phyloP scores from a whole-genome alignment of 2,888 invertebrate species.

The Perdita meconis region DNA sequence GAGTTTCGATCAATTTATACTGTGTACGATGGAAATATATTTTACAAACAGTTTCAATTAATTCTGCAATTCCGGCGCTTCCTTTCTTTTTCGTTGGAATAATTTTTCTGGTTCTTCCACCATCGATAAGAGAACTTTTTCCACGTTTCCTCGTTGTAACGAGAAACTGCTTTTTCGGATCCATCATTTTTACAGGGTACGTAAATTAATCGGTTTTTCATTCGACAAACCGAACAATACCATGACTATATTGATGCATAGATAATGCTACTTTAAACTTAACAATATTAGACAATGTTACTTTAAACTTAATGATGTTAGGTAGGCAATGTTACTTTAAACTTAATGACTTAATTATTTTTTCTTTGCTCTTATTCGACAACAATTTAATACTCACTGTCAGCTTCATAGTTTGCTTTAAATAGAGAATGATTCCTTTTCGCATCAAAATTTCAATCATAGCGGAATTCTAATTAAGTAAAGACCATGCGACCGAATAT shows the following conservation, averaged over 20 bases:
- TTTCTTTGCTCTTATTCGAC: too few species aligned
- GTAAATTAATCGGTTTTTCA: not conserved
- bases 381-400: too few species aligned
- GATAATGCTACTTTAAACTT: too few species aligned
- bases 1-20: conserved; percentile 13
- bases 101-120: not conserved
- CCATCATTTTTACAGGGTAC: not conserved
- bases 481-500: not conserved
- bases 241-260: too few species aligned
- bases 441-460: not conserved
- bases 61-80: conserved; percentile 6
- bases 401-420: not conserved
- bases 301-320: too few species aligned
- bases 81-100: not conserved
- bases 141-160: not conserved
- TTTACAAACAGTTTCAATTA: not conserved
- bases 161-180: not conserved
- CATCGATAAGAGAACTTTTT: not conserved
- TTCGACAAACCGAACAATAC: not conserved
- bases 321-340: too few species aligned
- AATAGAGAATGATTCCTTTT: conserved; percentile 3
- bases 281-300: too few species aligned
- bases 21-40: conserved; percentile 12
- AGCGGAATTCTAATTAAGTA: not conserved
- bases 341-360: too few species aligned